Conservation (phyloP, 2,113 vertebrate species). For the Kryptolebias marmoratus region DNA sequence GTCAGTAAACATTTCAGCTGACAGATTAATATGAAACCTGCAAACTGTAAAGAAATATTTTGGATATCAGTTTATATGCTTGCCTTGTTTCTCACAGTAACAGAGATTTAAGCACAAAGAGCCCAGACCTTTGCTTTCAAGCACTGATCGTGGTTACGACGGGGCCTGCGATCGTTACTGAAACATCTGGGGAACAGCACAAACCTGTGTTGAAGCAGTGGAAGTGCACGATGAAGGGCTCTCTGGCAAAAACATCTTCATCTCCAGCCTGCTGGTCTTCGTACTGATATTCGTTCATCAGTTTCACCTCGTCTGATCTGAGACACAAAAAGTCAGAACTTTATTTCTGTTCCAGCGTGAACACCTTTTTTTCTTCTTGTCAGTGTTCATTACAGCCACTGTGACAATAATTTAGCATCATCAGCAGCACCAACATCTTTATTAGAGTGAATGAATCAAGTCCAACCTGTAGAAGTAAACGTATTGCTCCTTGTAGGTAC, state of each 20-base stretch:
- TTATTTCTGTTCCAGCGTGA: neutral
- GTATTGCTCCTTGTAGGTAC: constrained; percentile 69
- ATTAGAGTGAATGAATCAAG: neutral
- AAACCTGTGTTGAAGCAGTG: constrained; percentile 49
- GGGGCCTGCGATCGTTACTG: too few species aligned
- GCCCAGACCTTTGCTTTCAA: too few species aligned
- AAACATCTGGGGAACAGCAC: neutral
- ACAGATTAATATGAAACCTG: too few species aligned
- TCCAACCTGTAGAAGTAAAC: constrained; percentile 72
- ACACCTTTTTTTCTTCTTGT: neutral
- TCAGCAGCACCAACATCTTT: too few species aligned
- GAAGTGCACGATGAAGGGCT: constrained; percentile 69
- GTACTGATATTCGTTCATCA: constrained; percentile 52
- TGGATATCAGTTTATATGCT: too few species aligned
- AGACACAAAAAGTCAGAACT: fast-evolving
- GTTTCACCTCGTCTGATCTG: constrained; percentile 51
- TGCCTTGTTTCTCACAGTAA: too few species aligned
- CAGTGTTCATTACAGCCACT: too few species aligned
- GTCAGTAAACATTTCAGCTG: too few species aligned
- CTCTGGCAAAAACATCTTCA: constrained; percentile 67
- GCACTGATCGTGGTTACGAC: too few species aligned
- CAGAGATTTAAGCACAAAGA: too few species aligned
- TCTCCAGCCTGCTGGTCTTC: constrained; percentile 65
- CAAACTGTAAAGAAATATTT: too few species aligned
- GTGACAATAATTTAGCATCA: too few species aligned